Conservation (phyloP, 2,888 invertebrate species). For the Linnaemya vulpina region DNA sequence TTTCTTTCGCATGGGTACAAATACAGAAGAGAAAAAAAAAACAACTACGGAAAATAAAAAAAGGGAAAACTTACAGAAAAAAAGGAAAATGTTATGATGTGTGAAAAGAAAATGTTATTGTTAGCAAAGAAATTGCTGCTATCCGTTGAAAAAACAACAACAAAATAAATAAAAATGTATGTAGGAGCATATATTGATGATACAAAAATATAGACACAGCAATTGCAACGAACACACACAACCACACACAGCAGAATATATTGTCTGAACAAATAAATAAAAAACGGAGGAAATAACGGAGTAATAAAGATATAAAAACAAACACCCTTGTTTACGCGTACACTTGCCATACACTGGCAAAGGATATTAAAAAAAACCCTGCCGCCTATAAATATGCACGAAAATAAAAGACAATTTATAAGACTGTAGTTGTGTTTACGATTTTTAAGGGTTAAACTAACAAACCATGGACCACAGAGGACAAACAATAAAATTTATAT, state of each 20-base stretch:
- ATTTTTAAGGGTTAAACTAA: constrained; percentile 56
- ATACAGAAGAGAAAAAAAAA: constrained; percentile 13
- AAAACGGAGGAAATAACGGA: constrained; percentile 34
- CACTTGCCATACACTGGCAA: not conserved
- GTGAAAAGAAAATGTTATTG: constrained; percentile 67
- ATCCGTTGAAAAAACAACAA: constrained; percentile 50
- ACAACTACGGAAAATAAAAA: constrained; percentile 24
- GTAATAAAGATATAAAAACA: constrained; percentile 63
- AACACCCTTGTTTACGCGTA: not conserved
- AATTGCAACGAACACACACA: constrained; percentile 10
- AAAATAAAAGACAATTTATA: constrained; percentile 25
- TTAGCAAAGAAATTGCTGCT: constrained; percentile 64
- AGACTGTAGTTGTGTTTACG: constrained; percentile 10
- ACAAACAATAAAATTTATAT: constrained; percentile 52
- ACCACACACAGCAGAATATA: too few species aligned
- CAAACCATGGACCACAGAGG: constrained; percentile 48
- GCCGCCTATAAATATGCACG: not conserved
- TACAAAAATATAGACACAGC: constrained; percentile 50
- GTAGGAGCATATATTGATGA: constrained; percentile 13
- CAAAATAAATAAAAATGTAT: not conserved
- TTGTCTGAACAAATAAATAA: not conserved
- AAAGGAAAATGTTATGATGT: constrained; percentile 65
- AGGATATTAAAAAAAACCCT: constrained; percentile 8
- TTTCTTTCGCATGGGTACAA: constrained; percentile 53
- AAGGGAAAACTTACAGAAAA: constrained; percentile 31